Base-by-base conservation (phyloP, 2,113 vertebrate genomes). In the Electrona antarctica region DNA sequence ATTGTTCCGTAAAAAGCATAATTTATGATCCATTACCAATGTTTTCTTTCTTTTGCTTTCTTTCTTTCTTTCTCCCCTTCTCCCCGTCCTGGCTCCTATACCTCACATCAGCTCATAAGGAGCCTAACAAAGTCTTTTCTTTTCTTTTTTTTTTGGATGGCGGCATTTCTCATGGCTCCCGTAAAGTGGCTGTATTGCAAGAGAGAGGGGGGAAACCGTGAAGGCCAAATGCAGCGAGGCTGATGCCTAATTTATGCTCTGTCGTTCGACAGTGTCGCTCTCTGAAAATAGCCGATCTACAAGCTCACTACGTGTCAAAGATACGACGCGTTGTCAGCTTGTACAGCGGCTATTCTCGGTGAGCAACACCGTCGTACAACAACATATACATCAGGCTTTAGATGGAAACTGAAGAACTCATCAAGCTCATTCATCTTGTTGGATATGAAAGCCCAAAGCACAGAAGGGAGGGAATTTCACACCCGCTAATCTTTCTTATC, bases 401-500 rank as follows among this genome's bases (percentile, higher is more conserved):
- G 76, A 74, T 82, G 79, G 89, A 91, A 92, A 92, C 85, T 73
- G 72, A 91, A 88, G 83, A 89, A 84, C 84, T 90, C 82, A 85
- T 89, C 87, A 87, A 85, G 85, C 83, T 91, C 90, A 89, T 92
- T 85, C 85, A 83, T 92, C 90, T 92, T 92, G 78, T 82, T 11
- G 60, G 77, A 79, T 78, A 63, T 86, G 74, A 87, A 73, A 83
- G 73, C 80, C 21, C 45, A 65, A 80, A 77, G 80, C 59, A 68
- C 76, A 80, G 78, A 85, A 82, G 71, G 3, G 59, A 68, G 71
- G 64, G 58, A 54, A 80, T 88, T 85, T 86, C 80, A 87, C 85
- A 82, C 81, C 84, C 74, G n/a, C 82, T 87, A 80, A 12, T 87
- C 82, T 87, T 82, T 80, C 85, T 69, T 78, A 74, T 69, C 83